Conservation (phyloP, 1,140 invertebrate species). For the Maniola jurtina region DNA sequence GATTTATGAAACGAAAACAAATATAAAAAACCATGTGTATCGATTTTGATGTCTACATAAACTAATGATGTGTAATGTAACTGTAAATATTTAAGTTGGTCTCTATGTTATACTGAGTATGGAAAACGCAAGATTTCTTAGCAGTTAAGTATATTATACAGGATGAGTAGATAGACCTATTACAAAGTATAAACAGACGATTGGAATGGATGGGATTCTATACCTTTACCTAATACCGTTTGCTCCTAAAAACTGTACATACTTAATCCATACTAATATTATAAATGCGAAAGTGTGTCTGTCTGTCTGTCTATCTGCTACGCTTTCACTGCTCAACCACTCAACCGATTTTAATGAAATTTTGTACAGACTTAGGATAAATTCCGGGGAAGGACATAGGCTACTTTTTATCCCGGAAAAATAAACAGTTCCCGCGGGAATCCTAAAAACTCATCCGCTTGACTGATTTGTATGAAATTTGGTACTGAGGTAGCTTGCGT, state of each 20-base stretch:
- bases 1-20: background rate
- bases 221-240: background rate
- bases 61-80: background rate
- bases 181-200: slow-evolving; percentile 17
- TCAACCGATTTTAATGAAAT: no score
- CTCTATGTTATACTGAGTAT: background rate
- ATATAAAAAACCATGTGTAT: background rate
- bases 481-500: no score
- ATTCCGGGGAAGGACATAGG: no score
- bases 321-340: no score
- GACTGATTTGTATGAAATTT: no score
- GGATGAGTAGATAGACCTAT: slow-evolving; percentile 5
- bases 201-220: background rate
- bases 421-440: no score
- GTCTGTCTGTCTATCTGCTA: no score
- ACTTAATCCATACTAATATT: no score
- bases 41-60: background rate
- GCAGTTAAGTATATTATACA: background rate
- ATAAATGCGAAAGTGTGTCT: no score
- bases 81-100: background rate
- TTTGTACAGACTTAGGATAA: no score
- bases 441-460: no score
- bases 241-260: background rate
- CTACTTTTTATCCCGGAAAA: no score
- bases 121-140: background rate